Evolutionary conservation across 2,888 invertebrate genomes (phyloP), one percentile per base, ranked within the genome.

Genomic region (Raillietiella orientalis): DNA sequence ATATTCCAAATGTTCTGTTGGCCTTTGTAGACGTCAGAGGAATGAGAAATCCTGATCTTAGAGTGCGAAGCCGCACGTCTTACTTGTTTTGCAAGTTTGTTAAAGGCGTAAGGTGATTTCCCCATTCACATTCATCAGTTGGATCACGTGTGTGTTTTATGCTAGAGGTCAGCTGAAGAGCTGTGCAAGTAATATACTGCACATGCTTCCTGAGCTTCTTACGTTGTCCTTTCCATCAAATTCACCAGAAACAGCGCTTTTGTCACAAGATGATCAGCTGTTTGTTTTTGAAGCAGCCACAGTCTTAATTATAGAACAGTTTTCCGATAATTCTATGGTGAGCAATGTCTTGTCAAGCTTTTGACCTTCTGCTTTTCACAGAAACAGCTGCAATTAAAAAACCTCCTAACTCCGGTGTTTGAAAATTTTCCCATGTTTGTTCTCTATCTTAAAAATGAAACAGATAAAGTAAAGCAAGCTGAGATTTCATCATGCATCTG

Each of bases 211-310:
- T n/a, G n/a, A n/a, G n/a, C n/a, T 26, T 16, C 20, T 26, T 26
- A 13, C 12, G 4, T 22, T 12, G 14, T 12, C 21, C 22, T 14
- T 20, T 13, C 11, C 4, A 12, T 11, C 11, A 3, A 10, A 30
- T 22, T 24, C 25, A 6, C 21, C 30, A 17, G 30, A 32, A 8
- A 34, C 35, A 9, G 40, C 41, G 15, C 38, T 47, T 21, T 40
- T 55, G 22, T 44, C 47, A 2, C 38, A 45, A 14, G 54, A 55
- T 31, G 58, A 58, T 36, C 57, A 57, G 38, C 41, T 56, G 24
- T 56, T 52, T 36, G 38, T 58, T 17, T 58, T 52, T 34, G 58
- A 58, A 43, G 52, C 56, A 3, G 52, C 53, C 17, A 52, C 54
- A 2, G 45, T 51, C 19, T 39, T 58, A 4, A 52, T 58, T 26